Evolutionary conservation across 2,797 vertebrate species (phyloP).

Genomic region (Urophycis tenuis): DNA sequence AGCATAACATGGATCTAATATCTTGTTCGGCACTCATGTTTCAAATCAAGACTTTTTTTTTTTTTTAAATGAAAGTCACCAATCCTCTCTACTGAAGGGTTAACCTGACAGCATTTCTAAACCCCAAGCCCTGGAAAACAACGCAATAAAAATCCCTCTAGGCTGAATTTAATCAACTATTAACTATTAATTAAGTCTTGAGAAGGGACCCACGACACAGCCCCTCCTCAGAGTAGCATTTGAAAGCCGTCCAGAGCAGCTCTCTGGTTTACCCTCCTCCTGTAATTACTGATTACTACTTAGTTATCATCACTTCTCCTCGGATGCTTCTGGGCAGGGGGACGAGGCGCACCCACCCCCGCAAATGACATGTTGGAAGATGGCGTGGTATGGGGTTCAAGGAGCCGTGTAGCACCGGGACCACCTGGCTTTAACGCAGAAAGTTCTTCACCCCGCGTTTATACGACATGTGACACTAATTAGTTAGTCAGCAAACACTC

Average conservation of each 20-base stretch:
- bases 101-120: not conserved
- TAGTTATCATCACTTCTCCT: not conserved
- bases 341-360: conserved; percentile 25
- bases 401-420: conserved; percentile 17
- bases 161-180: not conserved
- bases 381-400: conserved; percentile 21
- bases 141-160: not conserved
- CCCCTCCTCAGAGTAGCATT: no score
- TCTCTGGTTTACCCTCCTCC: not conserved
- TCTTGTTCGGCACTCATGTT: not conserved
- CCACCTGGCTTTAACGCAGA: conserved; percentile 17
- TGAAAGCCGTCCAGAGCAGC: no score
- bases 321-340: not conserved
- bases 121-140: not conserved
- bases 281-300: not conserved
- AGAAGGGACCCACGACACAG: no score
- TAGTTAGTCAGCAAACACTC: conserved; percentile 6
- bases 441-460: not conserved
- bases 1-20: not conserved
- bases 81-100: not conserved
- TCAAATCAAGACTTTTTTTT: not conserved
- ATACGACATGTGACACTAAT: not conserved
- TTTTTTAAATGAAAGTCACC: no score
- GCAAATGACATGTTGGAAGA: conserved; percentile 29
- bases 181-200: not conserved